Base-by-base conservation (phyloP, 2,113 vertebrate genomes). In the Calidris pygmaea region DNA sequence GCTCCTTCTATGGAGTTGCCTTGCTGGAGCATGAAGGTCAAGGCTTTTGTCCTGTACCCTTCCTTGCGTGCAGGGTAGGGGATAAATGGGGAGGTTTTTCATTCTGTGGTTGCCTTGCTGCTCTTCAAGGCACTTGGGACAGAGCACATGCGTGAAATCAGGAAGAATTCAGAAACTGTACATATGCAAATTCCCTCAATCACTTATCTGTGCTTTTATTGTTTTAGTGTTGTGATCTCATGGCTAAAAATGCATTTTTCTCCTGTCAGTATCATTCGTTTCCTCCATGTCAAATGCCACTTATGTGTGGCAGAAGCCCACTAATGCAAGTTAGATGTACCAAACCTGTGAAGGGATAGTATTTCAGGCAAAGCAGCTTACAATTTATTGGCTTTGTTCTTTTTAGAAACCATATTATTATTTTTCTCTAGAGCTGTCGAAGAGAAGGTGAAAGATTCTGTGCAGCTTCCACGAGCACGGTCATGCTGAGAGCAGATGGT, bases 401-500 rank as follows among this genome's bases (percentile, higher is more conserved):
- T 91, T 87, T 87, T 72, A 77, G 89, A 94, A 75, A 67, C 78
- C 16, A 30, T 35, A 60, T 59, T 11, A n/a, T 43, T 87, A 43
- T 90, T 93, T 96, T 67, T 95, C 84, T 94, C 65, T 50, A 65
- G 88, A 94, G 89, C 93, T 95, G 93, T 96, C 13, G 39, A 91
- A 90, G 87, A 74, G 83, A 93, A 98, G 96, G 96, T 96, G 76
- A 79, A 88, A 90, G 85, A 95, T 91, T 66, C 83, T 80, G 19
- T 13, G 41, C 50, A 74, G 95, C 91, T 95, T 94, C 93, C 81
- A 39, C 2, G 59, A 93, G 76, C 14, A 4, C 23, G 74, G 93
- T 96, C 90, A 65, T 88, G 92, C 95, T 86, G 88, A 18, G 95
- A 97, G 94, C 96, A 97, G 96, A 97, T 95, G 95, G 97, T 84